Percentiles rank a stretch among this genome's conserved stretches.
phyloP scores from a whole-genome alignment of 2,113 vertebrate genomes.

The Gasterosteus nipponicus region DNA sequence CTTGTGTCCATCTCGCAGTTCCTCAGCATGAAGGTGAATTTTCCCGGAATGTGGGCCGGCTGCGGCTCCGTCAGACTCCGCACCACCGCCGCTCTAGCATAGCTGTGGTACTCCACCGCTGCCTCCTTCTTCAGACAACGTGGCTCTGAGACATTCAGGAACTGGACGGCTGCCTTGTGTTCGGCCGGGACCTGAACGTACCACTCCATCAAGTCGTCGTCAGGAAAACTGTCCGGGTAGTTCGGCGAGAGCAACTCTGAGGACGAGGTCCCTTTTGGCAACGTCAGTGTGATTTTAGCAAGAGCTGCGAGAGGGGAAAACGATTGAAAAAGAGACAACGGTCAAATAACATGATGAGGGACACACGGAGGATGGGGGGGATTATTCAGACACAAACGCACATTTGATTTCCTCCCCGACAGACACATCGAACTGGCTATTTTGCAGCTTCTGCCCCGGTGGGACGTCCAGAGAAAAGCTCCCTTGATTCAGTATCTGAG shows the following conservation, averaged over 20 bases:
- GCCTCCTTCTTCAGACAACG: slow-evolving; percentile 84
- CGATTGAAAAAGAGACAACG: accelerated
- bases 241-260: slow-evolving; percentile 87
- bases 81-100: slow-evolving; percentile 34
- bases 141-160: slow-evolving; percentile 81
- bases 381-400: slow-evolving; percentile 66
- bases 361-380: not conserved
- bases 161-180: slow-evolving; percentile 77
- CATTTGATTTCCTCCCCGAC: slow-evolving; percentile 86
- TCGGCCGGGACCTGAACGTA: slow-evolving; percentile 81
- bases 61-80: slow-evolving; percentile 76
- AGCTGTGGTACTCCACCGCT: slow-evolving; percentile 81
- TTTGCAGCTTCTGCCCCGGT: slow-evolving; percentile 71
- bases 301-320: slow-evolving; percentile 77
- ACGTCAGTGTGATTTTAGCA: slow-evolving; percentile 84
- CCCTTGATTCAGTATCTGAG: slow-evolving; percentile 82
- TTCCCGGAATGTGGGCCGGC: slow-evolving; percentile 77
- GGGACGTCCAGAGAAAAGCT: slow-evolving; percentile 83
- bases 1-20: slow-evolving; percentile 86
- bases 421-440: slow-evolving; percentile 79
- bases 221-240: slow-evolving; percentile 86
- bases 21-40: slow-evolving; percentile 86
- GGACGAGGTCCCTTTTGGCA: slow-evolving; percentile 76
- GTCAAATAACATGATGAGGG: not conserved
- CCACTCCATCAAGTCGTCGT: slow-evolving; percentile 88